These are phyloP conservation scores for Notarius lentiginosus DNA, from an alignment of 2,113 vertebrate genomes.

Conservation along the genomic window DNA sequence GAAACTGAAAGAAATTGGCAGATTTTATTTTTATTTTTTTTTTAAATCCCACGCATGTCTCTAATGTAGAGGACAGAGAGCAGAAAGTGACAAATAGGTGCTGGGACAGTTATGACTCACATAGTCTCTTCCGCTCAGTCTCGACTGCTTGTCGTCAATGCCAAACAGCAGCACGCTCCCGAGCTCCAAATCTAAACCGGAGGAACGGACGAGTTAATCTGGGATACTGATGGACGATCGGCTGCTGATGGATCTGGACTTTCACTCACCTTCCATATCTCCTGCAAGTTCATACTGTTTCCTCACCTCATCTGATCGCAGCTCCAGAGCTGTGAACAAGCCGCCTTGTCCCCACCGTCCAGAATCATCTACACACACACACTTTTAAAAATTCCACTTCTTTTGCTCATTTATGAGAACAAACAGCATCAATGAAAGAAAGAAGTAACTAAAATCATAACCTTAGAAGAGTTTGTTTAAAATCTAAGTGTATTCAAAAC, in stretches of 20 bases:
- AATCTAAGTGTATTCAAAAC: not conserved
- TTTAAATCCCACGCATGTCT: not conserved
- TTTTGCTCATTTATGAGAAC: no score
- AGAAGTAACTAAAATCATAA: not conserved
- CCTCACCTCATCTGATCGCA: conserved; percentile 80
- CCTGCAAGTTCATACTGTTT: conserved; percentile 86
- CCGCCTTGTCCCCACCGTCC: conserved; percentile 88
- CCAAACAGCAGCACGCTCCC: conserved; percentile 85
- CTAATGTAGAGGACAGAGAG: no score
- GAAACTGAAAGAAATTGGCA: not conserved
- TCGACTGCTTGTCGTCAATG: conserved; percentile 86
- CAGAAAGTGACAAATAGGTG: not conserved
- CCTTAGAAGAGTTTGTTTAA: not conserved
- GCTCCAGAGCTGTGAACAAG: conserved; percentile 86
- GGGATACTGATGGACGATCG: no score
- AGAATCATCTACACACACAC: conserved; percentile 80
- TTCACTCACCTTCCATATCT: conserved; percentile 84
- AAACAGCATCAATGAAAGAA: not conserved
- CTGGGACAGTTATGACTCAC: conserved; percentile 66
- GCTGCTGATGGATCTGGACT: not conserved
- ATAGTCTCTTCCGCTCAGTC: conserved; percentile 79
- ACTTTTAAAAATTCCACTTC: not conserved
- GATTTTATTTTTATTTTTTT: not conserved
- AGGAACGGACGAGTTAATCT: not conserved
- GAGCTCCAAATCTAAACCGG: conserved; percentile 80